Conservation (phyloP, 92 coral and sea anemone genomes). For the Porites rus region DNA sequence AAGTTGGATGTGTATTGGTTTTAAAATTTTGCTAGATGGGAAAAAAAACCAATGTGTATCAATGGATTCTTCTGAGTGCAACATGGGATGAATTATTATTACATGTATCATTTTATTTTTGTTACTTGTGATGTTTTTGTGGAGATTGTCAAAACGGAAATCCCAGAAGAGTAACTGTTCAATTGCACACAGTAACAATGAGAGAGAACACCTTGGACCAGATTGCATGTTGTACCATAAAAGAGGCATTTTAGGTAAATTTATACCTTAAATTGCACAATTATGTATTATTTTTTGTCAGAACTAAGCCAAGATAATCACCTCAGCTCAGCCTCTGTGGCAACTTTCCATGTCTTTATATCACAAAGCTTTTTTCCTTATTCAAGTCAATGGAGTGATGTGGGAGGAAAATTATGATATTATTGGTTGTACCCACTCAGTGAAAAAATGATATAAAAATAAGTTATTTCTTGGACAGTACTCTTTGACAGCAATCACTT, state of each 20-base stretch:
- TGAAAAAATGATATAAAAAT: too few relatives aligned
- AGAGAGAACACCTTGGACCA: neutral
- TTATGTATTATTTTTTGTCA: neutral
- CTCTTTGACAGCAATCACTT: too few relatives aligned
- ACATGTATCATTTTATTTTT: neutral
- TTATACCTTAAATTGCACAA: neutral
- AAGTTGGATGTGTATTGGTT: neutral
- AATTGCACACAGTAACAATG: neutral
- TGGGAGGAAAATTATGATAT: too few relatives aligned
- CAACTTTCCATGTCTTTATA: too few relatives aligned
- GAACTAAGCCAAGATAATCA: neutral
- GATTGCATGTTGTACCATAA: conserved; percentile 10
- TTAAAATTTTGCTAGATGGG: neutral
- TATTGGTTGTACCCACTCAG: too few relatives aligned
- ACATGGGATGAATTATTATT: neutral
- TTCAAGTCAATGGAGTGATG: too few relatives aligned
- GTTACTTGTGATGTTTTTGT: conserved; percentile 29
- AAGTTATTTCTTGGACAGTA: too few relatives aligned
- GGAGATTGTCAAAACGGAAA: conserved; percentile 20
- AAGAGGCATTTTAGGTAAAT: conserved; percentile 2
- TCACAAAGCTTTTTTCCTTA: too few relatives aligned
- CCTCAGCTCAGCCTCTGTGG: neutral
- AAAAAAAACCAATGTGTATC: neutral
- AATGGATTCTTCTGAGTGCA: neutral
- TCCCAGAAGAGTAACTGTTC: conserved; percentile 4